phyloP scores from a whole-genome alignment of 2,888 invertebrate genomes.

The Drosophila affinis region DNA sequence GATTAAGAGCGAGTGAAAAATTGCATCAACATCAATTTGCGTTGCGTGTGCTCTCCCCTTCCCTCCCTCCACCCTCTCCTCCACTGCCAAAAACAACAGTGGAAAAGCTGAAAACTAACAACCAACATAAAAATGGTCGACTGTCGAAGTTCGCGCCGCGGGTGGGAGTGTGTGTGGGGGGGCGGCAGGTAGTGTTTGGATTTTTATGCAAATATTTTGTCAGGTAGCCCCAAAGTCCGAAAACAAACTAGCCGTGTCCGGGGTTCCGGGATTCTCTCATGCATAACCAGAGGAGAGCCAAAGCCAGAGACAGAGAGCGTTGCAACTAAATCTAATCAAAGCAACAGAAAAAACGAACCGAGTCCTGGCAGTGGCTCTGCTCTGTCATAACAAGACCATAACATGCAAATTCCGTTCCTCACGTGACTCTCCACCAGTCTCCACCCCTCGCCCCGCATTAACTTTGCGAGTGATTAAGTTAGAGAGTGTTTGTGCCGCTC shows the following conservation, averaged over 20 bases:
- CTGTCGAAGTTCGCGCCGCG: constrained; percentile 7
- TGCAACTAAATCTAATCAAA: constrained; percentile 69
- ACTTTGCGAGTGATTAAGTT: constrained; percentile 55
- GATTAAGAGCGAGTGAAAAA: constrained; percentile 57
- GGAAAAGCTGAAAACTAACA: constrained; percentile 21
- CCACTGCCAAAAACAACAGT: constrained; percentile 2
- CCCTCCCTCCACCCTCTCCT: not conserved
- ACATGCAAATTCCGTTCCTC: constrained; percentile 59
- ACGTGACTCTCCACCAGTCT: constrained; percentile 13
- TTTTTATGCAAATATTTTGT: constrained; percentile 73
- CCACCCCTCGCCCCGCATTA: not conserved
- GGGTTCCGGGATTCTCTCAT: constrained; percentile 7
- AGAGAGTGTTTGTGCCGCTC: constrained; percentile 33
- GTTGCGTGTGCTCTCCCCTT: constrained; percentile 5
- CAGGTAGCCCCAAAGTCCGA: constrained; percentile 55
- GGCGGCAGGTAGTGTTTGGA: constrained; percentile 15
- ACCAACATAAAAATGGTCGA: constrained; percentile 22
- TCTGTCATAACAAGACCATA: constrained; percentile 40
- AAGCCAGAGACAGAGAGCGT: not conserved
- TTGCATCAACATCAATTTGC: constrained; percentile 44
- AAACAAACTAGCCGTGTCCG: constrained; percentile 55
- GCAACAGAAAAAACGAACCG: constrained; percentile 32
- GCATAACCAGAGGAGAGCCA: constrained; percentile 16
- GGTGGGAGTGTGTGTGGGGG: not conserved
- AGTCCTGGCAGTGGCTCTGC: constrained; percentile 14